phyloP scores from a whole-genome alignment of 2,888 invertebrate genomes.

The Scaptomyza cyrtandrae region DNA sequence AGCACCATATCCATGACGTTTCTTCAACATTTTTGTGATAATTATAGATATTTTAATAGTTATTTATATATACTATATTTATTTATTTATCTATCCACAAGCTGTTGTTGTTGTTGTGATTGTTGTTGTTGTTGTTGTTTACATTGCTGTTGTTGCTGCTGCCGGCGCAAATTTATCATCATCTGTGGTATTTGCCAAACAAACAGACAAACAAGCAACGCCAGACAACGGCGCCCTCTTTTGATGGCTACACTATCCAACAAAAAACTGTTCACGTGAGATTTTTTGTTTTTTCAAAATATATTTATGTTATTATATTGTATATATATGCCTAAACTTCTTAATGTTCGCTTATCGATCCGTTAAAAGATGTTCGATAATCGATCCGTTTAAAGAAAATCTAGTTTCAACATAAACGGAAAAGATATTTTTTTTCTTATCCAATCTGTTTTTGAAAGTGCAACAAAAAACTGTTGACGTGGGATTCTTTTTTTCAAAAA shows the following conservation, averaged over 20 bases:
- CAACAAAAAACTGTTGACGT: no score
- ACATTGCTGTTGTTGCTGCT: constrained; percentile 29
- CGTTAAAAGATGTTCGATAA: no score
- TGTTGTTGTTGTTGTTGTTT: constrained; percentile 7
- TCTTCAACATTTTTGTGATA: neutral
- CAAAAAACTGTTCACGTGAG: neutral
- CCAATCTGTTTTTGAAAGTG: no score
- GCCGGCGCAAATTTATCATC: constrained; percentile 59
- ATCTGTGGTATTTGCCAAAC: constrained; percentile 57
- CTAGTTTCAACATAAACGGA: no score
- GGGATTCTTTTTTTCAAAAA: no score
- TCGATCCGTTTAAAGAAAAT: no score
- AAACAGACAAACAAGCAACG: constrained; percentile 58
- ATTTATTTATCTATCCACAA: constrained; percentile 3
- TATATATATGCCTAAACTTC: neutral
- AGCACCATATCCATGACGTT: constrained; percentile 25
- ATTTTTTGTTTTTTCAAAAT: no score
- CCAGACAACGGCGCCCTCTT: constrained; percentile 37
- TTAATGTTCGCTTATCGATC: no score
- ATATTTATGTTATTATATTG: neutral
- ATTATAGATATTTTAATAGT: neutral
- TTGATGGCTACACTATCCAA: constrained; percentile 47
- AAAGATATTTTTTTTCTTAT: no score
- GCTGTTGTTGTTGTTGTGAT: constrained; percentile 3
- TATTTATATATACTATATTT: neutral